Conservation (phyloP, 2,888 invertebrate species). For the Nomada ruficornis region DNA sequence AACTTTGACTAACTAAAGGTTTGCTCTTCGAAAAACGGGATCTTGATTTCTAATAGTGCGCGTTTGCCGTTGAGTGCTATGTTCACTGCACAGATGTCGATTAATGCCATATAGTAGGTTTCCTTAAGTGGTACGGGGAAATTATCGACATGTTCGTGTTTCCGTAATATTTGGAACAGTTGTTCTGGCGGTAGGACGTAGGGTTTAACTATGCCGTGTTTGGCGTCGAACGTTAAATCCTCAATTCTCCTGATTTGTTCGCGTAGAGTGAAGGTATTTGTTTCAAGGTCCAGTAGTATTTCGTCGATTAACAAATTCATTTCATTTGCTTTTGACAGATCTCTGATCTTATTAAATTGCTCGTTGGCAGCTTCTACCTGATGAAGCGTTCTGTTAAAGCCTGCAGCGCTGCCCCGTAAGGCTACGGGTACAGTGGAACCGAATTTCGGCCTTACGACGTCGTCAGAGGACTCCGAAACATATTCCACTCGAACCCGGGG, state of each 20-base stretch:
- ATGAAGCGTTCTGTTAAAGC: conserved; percentile 3
- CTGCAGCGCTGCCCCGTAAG: neutral
- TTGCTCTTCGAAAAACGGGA: neutral
- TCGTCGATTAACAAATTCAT: conserved; percentile 9
- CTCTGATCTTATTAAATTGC: conserved; percentile 6
- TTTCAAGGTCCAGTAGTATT: neutral
- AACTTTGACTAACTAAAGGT: neutral
- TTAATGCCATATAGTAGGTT: too few species aligned
- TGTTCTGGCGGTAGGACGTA: too few species aligned
- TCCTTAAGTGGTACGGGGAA: too few species aligned
- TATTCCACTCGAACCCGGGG: too few species aligned
- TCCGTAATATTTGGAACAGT: too few species aligned
- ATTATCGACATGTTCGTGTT: too few species aligned
- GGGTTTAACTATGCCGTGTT: neutral
- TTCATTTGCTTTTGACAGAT: neutral
- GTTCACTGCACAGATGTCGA: too few species aligned
- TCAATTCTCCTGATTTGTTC: neutral
- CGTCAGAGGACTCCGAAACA: too few species aligned
- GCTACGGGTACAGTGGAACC: too few species aligned
- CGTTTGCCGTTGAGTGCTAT: neutral
- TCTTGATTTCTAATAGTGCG: neutral
- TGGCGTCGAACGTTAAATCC: neutral
- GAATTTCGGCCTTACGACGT: too few species aligned
- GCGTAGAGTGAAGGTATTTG: neutral
- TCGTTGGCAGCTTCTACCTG: neutral